These are phyloP conservation scores for Marcusenius ussheri DNA, from an alignment of 2,113 vertebrate genomes.

Conservation along the genomic window DNA sequence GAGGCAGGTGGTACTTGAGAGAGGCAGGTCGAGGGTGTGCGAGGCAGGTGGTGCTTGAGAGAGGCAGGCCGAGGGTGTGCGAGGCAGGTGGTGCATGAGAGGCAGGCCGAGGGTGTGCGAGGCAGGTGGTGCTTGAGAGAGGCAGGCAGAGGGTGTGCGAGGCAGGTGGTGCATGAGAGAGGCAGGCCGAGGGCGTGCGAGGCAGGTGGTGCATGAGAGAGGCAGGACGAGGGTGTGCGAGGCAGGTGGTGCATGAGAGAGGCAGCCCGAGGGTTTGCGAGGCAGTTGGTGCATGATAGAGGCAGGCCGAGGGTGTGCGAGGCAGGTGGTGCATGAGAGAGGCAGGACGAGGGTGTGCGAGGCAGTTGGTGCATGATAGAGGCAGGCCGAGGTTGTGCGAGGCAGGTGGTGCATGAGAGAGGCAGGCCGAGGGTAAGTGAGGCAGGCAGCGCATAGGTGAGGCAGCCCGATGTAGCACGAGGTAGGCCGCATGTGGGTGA, in stretches of 20 bases:
- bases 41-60: too few species aligned
- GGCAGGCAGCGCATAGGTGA: not conserved
- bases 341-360: not conserved
- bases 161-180: too few species aligned
- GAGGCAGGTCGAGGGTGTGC: not conserved
- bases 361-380: not conserved
- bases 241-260: not conserved
- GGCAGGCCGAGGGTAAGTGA: not conserved
- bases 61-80: not conserved
- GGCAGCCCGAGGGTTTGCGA: too few species aligned
- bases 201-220: too few species aligned
- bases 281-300: not conserved
- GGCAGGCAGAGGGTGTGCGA: not conserved
- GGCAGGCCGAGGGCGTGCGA: too few species aligned
- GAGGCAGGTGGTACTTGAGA: too few species aligned
- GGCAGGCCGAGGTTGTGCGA: not conserved
- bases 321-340: not conserved
- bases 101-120: not conserved
- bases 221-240: not conserved
- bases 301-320: too few species aligned
- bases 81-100: too few species aligned
- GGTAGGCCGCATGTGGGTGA: not conserved
- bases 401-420: not conserved
- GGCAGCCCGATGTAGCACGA: not conserved
- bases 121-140: not conserved